Evolutionary conservation across 2,797 vertebrate genomes (phyloP).

Genomic region (Parotocinclus haroldoi): DNA sequence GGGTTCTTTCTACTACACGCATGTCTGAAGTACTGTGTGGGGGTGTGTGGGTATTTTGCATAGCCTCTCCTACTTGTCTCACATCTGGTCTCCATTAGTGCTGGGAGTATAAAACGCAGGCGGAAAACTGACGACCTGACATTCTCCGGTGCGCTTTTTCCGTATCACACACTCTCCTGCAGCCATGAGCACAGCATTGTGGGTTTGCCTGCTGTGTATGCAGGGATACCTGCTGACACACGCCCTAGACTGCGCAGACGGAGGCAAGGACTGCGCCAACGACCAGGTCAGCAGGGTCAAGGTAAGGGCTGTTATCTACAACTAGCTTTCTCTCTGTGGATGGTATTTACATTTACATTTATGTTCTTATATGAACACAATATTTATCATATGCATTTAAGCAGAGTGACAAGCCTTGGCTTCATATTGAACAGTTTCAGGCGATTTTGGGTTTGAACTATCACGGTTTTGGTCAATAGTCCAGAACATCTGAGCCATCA

Average conservation of each 20-base stretch:
- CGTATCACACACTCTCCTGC: slow-evolving; percentile 34
- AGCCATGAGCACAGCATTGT: slow-evolving; percentile 69
- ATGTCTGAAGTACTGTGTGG: neutral
- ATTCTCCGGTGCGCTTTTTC: slow-evolving; percentile 38
- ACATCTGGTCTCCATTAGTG: slow-evolving; percentile 78
- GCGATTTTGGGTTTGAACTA: too few relatives aligned
- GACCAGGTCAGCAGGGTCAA: slow-evolving; percentile 59
- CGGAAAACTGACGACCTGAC: slow-evolving; percentile 55
- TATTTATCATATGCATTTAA: too few relatives aligned
- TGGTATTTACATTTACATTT: too few relatives aligned
- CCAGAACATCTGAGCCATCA: too few relatives aligned
- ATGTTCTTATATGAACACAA: too few relatives aligned
- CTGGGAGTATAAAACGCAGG: slow-evolving; percentile 72
- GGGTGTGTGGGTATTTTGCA: slow-evolving; percentile 54
- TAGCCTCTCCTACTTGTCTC: slow-evolving; percentile 59
- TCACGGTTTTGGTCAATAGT: too few relatives aligned
- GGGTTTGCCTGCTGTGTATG: slow-evolving; percentile 69
- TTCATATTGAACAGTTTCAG: too few relatives aligned
- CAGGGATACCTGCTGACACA: slow-evolving; percentile 71
- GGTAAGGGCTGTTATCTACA: slow-evolving; percentile 59
- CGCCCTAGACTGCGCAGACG: slow-evolving; percentile 62
- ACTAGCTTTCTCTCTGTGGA: too few relatives aligned
- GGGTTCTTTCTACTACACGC: too few relatives aligned
- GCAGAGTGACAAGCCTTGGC: too few relatives aligned
- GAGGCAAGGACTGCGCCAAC: slow-evolving; percentile 55